Evolutionary conservation across 2,797 vertebrate genomes (phyloP).

Genomic region (Microctenopoma lineatum): DNA sequence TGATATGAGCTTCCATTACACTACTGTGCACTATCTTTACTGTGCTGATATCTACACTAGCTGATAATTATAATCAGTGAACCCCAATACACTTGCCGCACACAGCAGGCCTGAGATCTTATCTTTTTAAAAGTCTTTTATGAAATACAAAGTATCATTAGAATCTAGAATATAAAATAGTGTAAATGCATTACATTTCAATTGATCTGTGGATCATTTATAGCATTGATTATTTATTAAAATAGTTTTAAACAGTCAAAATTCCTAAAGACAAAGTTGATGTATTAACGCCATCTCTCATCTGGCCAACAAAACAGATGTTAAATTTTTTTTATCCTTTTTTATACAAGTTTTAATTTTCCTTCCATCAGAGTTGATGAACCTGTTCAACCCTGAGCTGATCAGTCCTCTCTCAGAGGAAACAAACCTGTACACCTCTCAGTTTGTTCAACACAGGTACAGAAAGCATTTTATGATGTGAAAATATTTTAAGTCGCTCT

Average conservation of each 20-base stretch:
- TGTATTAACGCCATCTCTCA: background rate
- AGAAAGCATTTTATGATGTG: background rate
- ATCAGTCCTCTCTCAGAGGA: slow-evolving; percentile 38
- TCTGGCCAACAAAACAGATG: background rate
- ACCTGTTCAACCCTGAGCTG: slow-evolving; percentile 70
- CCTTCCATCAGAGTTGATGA: slow-evolving; percentile 73
- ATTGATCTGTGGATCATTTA: background rate
- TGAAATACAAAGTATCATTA: slow-evolving; percentile 13
- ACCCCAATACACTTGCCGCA: slow-evolving; percentile 13
- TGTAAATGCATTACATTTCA: no score
- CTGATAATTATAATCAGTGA: slow-evolving; percentile 25
- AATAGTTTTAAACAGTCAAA: background rate
- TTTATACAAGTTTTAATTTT: background rate
- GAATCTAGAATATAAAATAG: no score
- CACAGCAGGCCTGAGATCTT: background rate
- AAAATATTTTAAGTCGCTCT: background rate
- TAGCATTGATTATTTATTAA: background rate
- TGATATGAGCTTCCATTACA: slow-evolving; percentile 22
- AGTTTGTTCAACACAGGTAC: slow-evolving; percentile 62
- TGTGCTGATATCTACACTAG: slow-evolving; percentile 26
- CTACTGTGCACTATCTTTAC: slow-evolving; percentile 59
- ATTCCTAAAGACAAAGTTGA: background rate
- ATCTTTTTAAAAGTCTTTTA: slow-evolving; percentile 15
- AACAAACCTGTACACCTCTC: slow-evolving; percentile 10
- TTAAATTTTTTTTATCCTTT: no score